Evolutionary conservation across 2,797 vertebrate species (phyloP).

Genomic region (Myotis findleyi): DNA sequence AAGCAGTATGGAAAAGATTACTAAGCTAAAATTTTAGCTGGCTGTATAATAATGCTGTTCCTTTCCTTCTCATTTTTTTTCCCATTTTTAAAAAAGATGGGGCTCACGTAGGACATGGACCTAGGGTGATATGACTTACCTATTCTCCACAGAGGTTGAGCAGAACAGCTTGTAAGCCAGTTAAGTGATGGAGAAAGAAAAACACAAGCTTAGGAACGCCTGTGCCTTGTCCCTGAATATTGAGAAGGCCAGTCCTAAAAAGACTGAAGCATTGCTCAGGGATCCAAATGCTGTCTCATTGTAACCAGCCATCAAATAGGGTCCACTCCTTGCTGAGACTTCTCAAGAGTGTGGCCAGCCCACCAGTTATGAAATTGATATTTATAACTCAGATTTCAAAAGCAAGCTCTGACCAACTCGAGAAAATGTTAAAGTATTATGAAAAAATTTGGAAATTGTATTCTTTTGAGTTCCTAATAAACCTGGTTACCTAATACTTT

Average conservation of each 20-base stretch:
- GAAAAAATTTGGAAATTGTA: constrained; percentile 63
- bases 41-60: constrained; percentile 35
- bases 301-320: background rate
- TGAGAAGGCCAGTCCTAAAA: constrained; percentile 58
- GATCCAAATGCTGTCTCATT: background rate
- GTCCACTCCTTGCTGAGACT: constrained; percentile 54
- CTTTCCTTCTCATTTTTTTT: constrained; percentile 49
- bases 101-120: constrained; percentile 38
- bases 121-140: fast-evolving
- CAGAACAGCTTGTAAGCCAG: background rate
- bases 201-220: constrained; percentile 51
- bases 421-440: constrained; percentile 60
- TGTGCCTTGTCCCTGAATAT: constrained; percentile 57
- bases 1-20: background rate
- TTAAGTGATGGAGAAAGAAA: constrained; percentile 11
- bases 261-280: constrained; percentile 69
- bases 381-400: constrained; percentile 46
- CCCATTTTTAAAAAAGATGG: constrained; percentile 33
- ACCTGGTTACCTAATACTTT: background rate
- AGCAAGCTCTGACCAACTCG: constrained; percentile 68
- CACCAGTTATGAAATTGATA: constrained; percentile 3
- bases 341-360: constrained; percentile 52
- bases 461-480: constrained; percentile 71
- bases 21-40: fast-evolving
- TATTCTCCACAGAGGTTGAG: background rate